phyloP scores from a whole-genome alignment of 2,797 vertebrate genomes.

The Taenioides sp. region DNA sequence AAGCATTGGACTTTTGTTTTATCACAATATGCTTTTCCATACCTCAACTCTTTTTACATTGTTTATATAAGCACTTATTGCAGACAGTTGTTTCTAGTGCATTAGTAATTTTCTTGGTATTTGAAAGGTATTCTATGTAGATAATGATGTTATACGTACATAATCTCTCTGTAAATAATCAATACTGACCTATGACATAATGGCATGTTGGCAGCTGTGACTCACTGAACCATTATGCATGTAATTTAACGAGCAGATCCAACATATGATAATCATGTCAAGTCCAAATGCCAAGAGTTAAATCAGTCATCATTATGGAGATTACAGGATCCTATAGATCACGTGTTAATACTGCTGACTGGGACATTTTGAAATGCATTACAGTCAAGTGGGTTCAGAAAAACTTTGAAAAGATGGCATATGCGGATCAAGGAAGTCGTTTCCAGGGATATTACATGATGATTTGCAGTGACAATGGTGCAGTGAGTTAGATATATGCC shows the following conservation, averaged over 20 bases:
- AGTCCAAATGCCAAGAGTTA: not conserved
- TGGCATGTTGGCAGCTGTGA: not conserved
- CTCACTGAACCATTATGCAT: not conserved
- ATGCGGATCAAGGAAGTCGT: not conserved
- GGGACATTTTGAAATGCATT: slow-evolving; percentile 10
- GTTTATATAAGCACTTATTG: not conserved
- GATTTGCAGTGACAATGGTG: not conserved
- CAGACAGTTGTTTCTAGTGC: not conserved
- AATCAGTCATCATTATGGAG: not conserved
- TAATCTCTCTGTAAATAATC: not conserved
- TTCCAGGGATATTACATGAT: not conserved
- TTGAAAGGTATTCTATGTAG: too few species aligned
- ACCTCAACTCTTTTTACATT: too few species aligned
- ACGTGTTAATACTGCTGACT: slow-evolving; percentile 8
- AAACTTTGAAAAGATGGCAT: not conserved
- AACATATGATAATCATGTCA: not conserved
- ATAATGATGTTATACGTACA: not conserved
- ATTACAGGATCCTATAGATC: not conserved
- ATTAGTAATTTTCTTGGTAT: not conserved
- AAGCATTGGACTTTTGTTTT: too few species aligned
- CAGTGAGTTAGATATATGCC: not conserved
- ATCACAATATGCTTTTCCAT: too few species aligned
- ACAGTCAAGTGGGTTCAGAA: not conserved
- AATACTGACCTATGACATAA: slow-evolving; percentile 4
- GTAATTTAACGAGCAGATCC: not conserved